Percentiles rank a stretch among this genome's conserved stretches.
Conservation (phyloP, 23 tunicate genomes). For the Corella eumyota region DNA sequence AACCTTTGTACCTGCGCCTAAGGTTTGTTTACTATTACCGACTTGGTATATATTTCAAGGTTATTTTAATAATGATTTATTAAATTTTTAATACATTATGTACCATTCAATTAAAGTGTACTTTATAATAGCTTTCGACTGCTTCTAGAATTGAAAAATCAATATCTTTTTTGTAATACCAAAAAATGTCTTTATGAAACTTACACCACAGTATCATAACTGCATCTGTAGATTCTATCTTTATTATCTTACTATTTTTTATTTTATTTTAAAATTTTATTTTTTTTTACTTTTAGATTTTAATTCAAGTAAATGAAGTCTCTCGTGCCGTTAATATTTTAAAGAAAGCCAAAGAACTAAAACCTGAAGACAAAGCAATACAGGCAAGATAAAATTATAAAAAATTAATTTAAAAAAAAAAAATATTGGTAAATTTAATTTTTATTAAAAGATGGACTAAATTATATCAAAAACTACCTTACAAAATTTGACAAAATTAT, state of each 20-base stretch:
- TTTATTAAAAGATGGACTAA: no score
- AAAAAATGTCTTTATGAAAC: no score
- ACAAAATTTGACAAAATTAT: no score
- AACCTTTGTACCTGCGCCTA: no score
- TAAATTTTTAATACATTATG: no score
- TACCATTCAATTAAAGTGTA: not conserved
- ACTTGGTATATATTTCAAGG: no score
- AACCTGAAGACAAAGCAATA: slow-evolving; percentile 46
- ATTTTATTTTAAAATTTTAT: not conserved
- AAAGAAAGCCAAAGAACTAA: slow-evolving; percentile 38
- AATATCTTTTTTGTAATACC: no score
- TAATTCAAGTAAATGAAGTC: slow-evolving; percentile 25
- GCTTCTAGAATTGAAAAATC: no score
- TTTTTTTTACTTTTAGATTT: slow-evolving; percentile 35
- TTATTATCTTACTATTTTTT: not conserved
- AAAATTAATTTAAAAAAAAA: not conserved
- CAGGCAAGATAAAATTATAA: slow-evolving; percentile 20
- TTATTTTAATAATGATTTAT: no score
- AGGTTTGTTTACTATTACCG: no score
- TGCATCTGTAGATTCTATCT: not conserved
- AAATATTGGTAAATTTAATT: not conserved
- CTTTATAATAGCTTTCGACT: no score
- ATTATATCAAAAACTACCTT: no score
- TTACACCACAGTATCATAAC: not conserved
- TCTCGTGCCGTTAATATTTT: slow-evolving; percentile 19